These are phyloP conservation scores for Odontamblyopus rebecca DNA, from an alignment of 2,797 vertebrate species.

Conservation along the genomic window DNA sequence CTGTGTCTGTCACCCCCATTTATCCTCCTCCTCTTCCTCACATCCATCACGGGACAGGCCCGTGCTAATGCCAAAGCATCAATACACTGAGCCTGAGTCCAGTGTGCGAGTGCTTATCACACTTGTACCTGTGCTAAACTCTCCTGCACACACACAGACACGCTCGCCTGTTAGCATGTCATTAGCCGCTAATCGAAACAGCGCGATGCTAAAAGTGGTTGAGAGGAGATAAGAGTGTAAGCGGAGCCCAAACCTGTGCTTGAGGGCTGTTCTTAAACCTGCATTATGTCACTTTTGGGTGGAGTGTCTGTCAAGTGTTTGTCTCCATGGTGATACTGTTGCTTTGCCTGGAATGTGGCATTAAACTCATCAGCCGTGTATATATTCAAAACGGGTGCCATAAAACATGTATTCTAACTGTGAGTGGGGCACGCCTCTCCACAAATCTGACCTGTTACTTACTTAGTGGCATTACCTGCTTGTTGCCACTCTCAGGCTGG, in stretches of 20 bases:
- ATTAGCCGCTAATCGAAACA: constrained; percentile 43
- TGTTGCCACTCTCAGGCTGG: too few relatives aligned
- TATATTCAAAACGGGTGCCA: too few relatives aligned
- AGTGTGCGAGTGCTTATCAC: constrained; percentile 27
- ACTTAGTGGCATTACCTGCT: too few relatives aligned
- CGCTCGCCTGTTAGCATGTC: constrained; percentile 25
- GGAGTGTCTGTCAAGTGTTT: too few relatives aligned
- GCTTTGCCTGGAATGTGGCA: too few relatives aligned
- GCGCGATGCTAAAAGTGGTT: not conserved
- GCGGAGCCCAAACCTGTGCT: not conserved
- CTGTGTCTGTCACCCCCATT: not conserved
- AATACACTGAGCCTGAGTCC: constrained; percentile 6
- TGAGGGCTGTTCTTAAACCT: too few relatives aligned
- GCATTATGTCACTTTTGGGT: too few relatives aligned
- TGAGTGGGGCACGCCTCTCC: too few relatives aligned
- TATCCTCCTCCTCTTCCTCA: not conserved
- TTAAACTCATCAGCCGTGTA: too few relatives aligned
- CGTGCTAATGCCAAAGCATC: constrained; percentile 14
- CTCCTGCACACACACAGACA: constrained; percentile 17
- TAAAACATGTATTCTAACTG: too few relatives aligned
- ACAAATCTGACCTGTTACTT: too few relatives aligned
- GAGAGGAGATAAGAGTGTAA: not conserved
- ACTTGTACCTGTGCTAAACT: constrained; percentile 13
- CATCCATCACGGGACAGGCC: constrained; percentile 6
- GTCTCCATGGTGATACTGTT: too few relatives aligned